phyloP scores from a whole-genome alignment of 2,113 vertebrate genomes.

The Theristicus caerulescens region DNA sequence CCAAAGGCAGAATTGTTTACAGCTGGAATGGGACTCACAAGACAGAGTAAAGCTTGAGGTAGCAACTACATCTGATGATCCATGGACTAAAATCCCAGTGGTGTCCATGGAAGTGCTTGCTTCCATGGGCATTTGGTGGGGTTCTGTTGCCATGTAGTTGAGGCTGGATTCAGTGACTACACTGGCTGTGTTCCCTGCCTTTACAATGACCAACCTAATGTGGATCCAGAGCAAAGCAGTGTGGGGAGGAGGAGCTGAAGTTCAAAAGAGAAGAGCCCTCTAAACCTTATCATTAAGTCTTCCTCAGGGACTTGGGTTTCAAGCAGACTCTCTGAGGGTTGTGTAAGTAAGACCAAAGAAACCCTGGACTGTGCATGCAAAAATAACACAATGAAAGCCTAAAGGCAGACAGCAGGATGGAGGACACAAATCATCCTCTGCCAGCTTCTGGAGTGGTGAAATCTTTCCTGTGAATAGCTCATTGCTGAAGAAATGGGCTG shows the following conservation, averaged over 20 bases:
- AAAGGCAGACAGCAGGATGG: neutral
- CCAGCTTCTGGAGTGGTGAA: neutral
- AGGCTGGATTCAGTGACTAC: neutral
- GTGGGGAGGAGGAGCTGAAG: neutral
- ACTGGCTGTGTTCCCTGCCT: neutral
- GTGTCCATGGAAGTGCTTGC: neutral
- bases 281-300: neutral
- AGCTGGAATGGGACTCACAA: neutral
- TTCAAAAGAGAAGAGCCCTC: neutral
- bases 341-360: neutral
- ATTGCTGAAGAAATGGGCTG: neutral
- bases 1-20: neutral
- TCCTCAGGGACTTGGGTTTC: neutral
- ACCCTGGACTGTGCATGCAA: neutral
- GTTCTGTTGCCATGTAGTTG: neutral
- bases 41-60: neutral
- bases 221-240: neutral
- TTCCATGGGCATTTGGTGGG: rapidly evolving
- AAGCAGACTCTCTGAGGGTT: neutral
- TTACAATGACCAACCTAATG: neutral
- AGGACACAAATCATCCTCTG: neutral
- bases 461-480: neutral
- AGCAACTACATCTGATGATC: neutral
- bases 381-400: neutral
- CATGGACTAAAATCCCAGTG: neutral